Percentiles rank a stretch among this genome's conserved stretches.
phyloP scores from a whole-genome alignment of 2,113 vertebrate species.

The Camelus dromedarius region DNA sequence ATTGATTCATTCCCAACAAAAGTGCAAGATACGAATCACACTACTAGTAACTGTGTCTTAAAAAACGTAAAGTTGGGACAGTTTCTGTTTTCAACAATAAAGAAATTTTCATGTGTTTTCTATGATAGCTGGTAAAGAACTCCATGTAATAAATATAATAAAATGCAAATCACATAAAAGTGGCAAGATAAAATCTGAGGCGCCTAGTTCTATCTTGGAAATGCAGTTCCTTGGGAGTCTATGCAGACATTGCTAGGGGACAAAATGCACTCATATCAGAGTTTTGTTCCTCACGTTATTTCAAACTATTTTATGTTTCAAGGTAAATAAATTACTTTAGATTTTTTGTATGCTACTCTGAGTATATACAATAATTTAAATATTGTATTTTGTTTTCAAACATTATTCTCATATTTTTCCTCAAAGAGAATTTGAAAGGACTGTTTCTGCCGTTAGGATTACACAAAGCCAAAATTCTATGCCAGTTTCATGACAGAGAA shows the following conservation, averaged over 20 bases:
- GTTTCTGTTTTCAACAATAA: conserved; percentile 15
- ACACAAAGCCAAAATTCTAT: background rate
- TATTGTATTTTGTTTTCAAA: background rate
- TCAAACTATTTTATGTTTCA: conserved; percentile 5
- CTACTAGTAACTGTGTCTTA: background rate
- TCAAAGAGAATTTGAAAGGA: background rate
- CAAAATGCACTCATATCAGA: background rate
- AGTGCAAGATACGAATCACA: background rate
- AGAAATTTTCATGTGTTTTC: background rate
- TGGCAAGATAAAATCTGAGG: background rate
- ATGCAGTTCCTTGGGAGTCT: background rate
- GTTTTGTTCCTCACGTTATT: background rate
- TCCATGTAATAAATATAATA: background rate
- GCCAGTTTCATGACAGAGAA: background rate
- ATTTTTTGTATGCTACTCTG: background rate
- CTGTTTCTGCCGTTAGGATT: background rate
- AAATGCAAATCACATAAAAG: conserved; percentile 25
- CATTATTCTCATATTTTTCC: background rate
- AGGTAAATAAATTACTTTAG: background rate
- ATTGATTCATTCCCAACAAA: background rate
- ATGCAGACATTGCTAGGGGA: background rate
- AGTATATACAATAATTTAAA: background rate
- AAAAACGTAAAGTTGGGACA: background rate
- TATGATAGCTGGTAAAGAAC: background rate
- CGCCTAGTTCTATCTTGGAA: background rate